Base-by-base conservation (phyloP, 2,113 vertebrate genomes). In the Aldabrachelys gigantea region DNA sequence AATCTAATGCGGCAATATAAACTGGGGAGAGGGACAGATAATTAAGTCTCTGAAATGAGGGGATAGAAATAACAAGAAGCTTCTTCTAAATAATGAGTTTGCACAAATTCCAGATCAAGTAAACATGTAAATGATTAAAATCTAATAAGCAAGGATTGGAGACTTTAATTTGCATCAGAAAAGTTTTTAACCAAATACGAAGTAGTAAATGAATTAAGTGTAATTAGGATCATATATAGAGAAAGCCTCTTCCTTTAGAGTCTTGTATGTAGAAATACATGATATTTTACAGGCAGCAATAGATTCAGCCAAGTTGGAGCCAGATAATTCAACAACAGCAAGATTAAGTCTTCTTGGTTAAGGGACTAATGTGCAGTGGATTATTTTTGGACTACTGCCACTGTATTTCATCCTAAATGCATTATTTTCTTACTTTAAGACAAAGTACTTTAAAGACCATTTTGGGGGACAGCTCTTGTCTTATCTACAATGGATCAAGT, bases 81-180 rank as follows among this genome's bases (percentile, higher is more conserved):
- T 79, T 6, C 16, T 97, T 96, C 95, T 89, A 50, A 93, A 90
- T 91, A 95, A 92, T 80, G 0, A 44, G 41, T 94, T 87, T 86
- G 65, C 12, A 92, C 38, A 89, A 84, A 8, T 11, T 91, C 4
- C 53, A 72, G 21, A 91, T 53, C 1, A 0, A 49, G 5, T 90
- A 87, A 81, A 65, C 16, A 56, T 12, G 24, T 81, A 93, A 95
- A 95, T 93, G 44, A 96, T 91, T 96, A 92, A 95, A 95, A 88
- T 89, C 88, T 87, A 93, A 96, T 90, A 92, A 59, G 9, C 27
- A 92, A 84, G 91, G 72, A 85, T 56, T 84, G 7, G 8, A 84
- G 38, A 86, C 62, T 82, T 95, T 1, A 17, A 93, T 95, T 96
- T 96, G 93, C 7, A 54, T 78, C 59, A 78, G 52, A 91, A 94